phyloP scores from a whole-genome alignment of 2,888 invertebrate species.

The Drosophila cracens region DNA sequence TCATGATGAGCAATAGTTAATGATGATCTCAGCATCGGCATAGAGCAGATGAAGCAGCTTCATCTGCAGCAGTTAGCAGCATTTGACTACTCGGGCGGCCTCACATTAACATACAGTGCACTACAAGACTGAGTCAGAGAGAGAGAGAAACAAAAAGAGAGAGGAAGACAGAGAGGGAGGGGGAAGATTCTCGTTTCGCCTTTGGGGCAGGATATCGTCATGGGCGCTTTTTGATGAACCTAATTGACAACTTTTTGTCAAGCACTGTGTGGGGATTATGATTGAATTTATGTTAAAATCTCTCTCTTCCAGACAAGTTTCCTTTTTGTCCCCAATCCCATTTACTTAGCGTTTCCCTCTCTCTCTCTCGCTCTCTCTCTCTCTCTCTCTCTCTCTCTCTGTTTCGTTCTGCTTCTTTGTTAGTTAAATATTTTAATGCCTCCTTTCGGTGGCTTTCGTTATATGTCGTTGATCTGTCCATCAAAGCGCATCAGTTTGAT shows the following conservation, averaged over 20 bases:
- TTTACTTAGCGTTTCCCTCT: background rate
- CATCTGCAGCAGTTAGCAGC: constrained; percentile 8
- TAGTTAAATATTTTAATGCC: constrained; percentile 68
- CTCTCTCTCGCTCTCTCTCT: background rate
- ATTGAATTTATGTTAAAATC: constrained; percentile 82
- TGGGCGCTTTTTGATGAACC: constrained; percentile 67
- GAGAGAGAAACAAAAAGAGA: background rate
- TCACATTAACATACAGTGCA: constrained; percentile 67
- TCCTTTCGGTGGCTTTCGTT: constrained; percentile 48
- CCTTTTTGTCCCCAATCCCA: background rate
- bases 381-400: background rate
- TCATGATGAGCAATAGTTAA: constrained; percentile 21
- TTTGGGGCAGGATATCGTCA: constrained; percentile 33
- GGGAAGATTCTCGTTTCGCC: constrained; percentile 4
- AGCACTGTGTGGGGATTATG: constrained; percentile 80
- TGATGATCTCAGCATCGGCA: constrained; percentile 24
- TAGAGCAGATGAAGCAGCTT: constrained; percentile 28
- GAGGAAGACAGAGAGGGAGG: background rate
- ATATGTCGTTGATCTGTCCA: constrained; percentile 65
- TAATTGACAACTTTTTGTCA: constrained; percentile 83
- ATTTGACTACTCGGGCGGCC: constrained; percentile 67
- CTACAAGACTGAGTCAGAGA: background rate
- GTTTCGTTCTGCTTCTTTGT: constrained; percentile 52
- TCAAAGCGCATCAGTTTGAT: constrained; percentile 76
- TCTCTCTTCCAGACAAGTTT: constrained; percentile 21